Conservation (phyloP, 2,113 vertebrate genomes). For the Calidris pugnax region DNA sequence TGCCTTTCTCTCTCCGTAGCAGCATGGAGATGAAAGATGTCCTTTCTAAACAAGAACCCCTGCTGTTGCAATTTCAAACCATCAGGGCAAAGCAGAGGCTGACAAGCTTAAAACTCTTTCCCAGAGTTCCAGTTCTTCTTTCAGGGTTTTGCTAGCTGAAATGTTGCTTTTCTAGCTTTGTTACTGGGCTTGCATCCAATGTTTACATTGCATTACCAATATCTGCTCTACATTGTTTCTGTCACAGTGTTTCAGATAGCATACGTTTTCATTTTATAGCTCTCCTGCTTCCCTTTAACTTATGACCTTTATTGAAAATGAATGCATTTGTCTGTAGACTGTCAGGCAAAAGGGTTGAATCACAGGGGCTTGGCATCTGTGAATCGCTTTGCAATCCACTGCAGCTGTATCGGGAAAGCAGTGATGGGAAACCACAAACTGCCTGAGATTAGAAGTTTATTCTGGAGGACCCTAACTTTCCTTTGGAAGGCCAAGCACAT, state of each 20-base stretch:
- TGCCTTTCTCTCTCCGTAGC: constrained; percentile 22
- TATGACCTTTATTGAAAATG: constrained; percentile 53
- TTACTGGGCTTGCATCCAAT: neutral
- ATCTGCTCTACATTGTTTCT: constrained; percentile 1
- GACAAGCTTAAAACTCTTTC: neutral
- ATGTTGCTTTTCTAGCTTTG: neutral
- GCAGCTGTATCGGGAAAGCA: neutral
- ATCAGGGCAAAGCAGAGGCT: neutral
- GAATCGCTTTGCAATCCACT: neutral
- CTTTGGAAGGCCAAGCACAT: neutral
- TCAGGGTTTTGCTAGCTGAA: neutral
- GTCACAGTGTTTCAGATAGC: neutral
- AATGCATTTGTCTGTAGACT: neutral
- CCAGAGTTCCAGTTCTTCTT: neutral
- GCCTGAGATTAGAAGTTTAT: neutral
- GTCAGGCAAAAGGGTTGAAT: neutral
- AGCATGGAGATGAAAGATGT: constrained; percentile 47
- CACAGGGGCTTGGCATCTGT: neutral
- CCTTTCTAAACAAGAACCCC: constrained; percentile 5
- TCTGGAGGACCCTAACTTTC: neutral
- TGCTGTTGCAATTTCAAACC: constrained; percentile 27
- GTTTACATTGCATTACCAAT: neutral
- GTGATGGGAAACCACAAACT: constrained; percentile 16
- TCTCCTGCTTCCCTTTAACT: constrained; percentile 51
- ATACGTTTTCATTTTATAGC: constrained; percentile 38